A percentile compares a stretch with the other conserved stretches of the same genome.
phyloP scores from a whole-genome alignment of 2,888 invertebrate species.

The Ecliptopera silaceata region DNA sequence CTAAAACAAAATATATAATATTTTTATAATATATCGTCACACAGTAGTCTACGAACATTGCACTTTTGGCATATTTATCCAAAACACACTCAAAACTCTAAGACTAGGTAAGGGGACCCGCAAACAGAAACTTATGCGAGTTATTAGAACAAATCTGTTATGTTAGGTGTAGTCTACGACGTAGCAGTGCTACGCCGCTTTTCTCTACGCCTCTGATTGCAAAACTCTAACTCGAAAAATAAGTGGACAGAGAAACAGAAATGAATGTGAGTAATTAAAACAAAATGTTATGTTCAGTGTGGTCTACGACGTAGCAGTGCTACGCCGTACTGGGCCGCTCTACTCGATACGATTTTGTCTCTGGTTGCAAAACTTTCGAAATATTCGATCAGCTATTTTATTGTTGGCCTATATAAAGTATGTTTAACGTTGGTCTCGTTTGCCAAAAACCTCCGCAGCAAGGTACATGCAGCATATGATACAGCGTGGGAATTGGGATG shows the following conservation, averaged over 20 bases:
- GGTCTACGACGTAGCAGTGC: constrained; percentile 12
- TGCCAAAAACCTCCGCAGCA: constrained; percentile 53
- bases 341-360: not conserved
- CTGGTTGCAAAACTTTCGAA: constrained; percentile 11
- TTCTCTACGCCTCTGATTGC: too few species aligned
- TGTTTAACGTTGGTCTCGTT: constrained; percentile 51
- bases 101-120: too few species aligned
- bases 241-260: too few species aligned
- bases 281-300: not conserved
- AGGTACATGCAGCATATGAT: constrained; percentile 41
- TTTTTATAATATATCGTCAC: not conserved
- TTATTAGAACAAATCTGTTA: too few species aligned
- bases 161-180: not conserved
- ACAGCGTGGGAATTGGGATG: constrained; percentile 54
- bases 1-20: not conserved
- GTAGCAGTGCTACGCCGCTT: constrained; percentile 15
- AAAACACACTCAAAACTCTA: too few species aligned
- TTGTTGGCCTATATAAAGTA: constrained; percentile 40
- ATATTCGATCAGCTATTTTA: constrained; percentile 21
- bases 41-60: too few species aligned
- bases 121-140: too few species aligned
- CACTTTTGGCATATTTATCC: too few species aligned
- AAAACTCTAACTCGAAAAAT: too few species aligned
- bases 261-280: too few species aligned
- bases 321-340: constrained; percentile 2